A percentile compares a stretch with the other conserved stretches of the same genome.
Conservation (phyloP, 2,113 vertebrate genomes). For the Boleophthalmus pectinirostris region DNA sequence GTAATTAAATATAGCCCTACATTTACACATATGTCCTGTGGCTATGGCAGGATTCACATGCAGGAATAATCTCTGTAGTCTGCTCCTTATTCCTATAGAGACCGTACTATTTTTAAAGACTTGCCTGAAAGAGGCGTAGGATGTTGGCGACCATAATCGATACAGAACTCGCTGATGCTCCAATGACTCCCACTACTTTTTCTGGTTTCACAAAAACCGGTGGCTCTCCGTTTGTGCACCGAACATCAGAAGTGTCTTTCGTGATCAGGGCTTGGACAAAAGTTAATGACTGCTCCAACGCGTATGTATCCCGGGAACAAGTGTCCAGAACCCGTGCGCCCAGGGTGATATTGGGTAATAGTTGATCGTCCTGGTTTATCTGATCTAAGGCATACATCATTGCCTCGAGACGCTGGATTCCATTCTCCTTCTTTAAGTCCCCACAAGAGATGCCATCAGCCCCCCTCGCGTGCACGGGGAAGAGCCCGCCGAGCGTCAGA, state of each 20-base stretch:
- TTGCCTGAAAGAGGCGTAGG: conserved; percentile 97
- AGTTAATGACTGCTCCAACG: conserved; percentile 95
- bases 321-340: conserved; percentile 96
- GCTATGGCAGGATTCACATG: neutral
- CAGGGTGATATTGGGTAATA: conserved; percentile 93
- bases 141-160: conserved; percentile 99
- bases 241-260: conserved; percentile 96
- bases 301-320: conserved; percentile 96
- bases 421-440: conserved; percentile 93
- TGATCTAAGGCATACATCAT: conserved; percentile 98
- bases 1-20: neutral
- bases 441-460: conserved; percentile 85
- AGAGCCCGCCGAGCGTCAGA: conserved; percentile 94
- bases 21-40: neutral
- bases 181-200: conserved; percentile 97
- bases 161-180: conserved; percentile 94
- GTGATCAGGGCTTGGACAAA: conserved; percentile 98
- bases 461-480: conserved; percentile 92
- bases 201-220: conserved; percentile 96
- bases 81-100: neutral
- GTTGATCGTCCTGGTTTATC: conserved; percentile 94
- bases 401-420: conserved; percentile 96
- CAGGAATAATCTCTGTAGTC: neutral
- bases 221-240: conserved; percentile 96
- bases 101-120: conserved; percentile 43